Evolutionary conservation across 2,888 invertebrate genomes (phyloP).

Genomic region (Carabus problematicus): DNA sequence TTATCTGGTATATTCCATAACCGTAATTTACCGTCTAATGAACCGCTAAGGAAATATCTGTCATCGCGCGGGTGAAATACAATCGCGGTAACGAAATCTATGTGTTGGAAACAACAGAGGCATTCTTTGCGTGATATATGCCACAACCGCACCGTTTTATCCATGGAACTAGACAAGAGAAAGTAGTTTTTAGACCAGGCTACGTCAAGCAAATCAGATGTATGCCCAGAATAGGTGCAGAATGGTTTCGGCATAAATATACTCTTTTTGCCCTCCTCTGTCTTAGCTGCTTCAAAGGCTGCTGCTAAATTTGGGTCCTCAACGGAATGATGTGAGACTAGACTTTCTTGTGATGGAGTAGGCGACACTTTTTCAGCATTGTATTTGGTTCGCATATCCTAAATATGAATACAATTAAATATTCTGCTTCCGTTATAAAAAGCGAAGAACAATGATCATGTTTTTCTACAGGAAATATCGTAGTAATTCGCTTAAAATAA

Average conservation of each 20-base stretch:
- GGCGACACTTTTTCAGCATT: slow-evolving; percentile 92
- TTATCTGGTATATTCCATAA: slow-evolving; percentile 93
- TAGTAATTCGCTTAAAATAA: too few relatives aligned
- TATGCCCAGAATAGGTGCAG: slow-evolving; percentile 92
- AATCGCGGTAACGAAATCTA: slow-evolving; percentile 98
- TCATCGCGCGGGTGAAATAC: slow-evolving; percentile 96
- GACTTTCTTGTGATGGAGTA: slow-evolving; percentile 90
- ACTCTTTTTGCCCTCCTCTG: slow-evolving; percentile 66
- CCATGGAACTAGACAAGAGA: slow-evolving; percentile 97
- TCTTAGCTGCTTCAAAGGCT: slow-evolving; percentile 66
- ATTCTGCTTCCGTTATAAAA: neutral
- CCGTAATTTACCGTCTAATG: slow-evolving; percentile 96
- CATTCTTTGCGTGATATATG: slow-evolving; percentile 97
- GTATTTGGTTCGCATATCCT: slow-evolving; percentile 96
- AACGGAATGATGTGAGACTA: slow-evolving; percentile 78
- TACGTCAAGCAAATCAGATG: slow-evolving; percentile 94
- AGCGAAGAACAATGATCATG: neutral
- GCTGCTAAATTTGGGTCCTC: slow-evolving; percentile 66
- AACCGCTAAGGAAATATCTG: slow-evolving; percentile 93
- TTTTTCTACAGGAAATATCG: neutral
- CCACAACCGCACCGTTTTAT: slow-evolving; percentile 97
- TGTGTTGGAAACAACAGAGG: slow-evolving; percentile 98
- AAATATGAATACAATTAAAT: slow-evolving; percentile 48
- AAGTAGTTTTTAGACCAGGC: slow-evolving; percentile 99
- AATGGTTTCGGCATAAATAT: slow-evolving; percentile 91